Base-by-base conservation (phyloP, 2,888 invertebrate species). In the Euphydryas editha region DNA sequence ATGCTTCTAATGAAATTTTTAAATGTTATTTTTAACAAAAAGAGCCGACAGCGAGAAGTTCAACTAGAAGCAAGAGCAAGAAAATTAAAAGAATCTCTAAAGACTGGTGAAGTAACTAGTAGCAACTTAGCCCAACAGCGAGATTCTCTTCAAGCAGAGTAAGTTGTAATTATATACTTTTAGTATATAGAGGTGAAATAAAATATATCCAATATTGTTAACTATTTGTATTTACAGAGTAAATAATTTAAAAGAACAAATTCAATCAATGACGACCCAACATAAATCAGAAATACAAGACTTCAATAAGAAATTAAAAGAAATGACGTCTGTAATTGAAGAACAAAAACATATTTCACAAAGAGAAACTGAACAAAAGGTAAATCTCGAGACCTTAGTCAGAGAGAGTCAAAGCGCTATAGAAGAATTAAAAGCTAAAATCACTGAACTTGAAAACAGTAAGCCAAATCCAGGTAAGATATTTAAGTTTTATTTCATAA, bases 1-100 rank as follows among this genome's bases (percentile, higher is more conserved):
- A 47, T 20, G 21, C 0, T 7, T 18, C 13, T 42, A 2, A 54
- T 55, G 36, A 44, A 47, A 24, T 30, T 36, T 7, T 21, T 4
- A 5, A 13, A 57, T 3, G 30, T 44, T 47, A 44, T 30, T 20
- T 39, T 39, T 36, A 8, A 17, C 39, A 2, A 67, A 37, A 68
- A 92, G 92, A 90, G 86, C 73, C 90, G 91, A 42, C 92, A 90
- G 80, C 84, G 77, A 72, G 92, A 92, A 81, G 82, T 85, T 4
- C 89, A 88, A 51, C 70, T 92, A 61, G 92, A 92, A 81, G 86
- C 90, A 44, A 84, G 88, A 18, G 92, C 92, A 37, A 82, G 92
- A 65, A 92, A 92, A 76, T 76, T 91, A 68, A 90, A 86, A 74
- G 92, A 92, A 74, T 85, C 87, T 21, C 73, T 92, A 57, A 92